Conservation (phyloP, 2,113 vertebrate species). For the Tichodroma muraria region DNA sequence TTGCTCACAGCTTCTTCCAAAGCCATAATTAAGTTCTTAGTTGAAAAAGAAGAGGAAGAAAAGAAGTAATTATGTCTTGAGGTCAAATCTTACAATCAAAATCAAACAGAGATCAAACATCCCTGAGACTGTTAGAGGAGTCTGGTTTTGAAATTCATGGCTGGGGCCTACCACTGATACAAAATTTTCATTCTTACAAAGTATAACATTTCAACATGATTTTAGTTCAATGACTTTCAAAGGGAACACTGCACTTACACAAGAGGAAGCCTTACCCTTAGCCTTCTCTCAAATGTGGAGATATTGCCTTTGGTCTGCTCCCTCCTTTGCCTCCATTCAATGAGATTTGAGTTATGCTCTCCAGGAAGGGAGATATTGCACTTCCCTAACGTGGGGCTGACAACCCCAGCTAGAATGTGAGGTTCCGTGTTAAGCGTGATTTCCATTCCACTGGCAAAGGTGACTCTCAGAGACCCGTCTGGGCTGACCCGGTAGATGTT, state of each 20-base stretch:
- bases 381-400: slow-evolving; percentile 90
- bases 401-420: slow-evolving; percentile 85
- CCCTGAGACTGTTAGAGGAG: not conserved
- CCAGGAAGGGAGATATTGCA: slow-evolving; percentile 96
- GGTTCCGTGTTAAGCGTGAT: slow-evolving; percentile 90
- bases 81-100: slow-evolving; percentile 24
- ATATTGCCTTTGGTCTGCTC: slow-evolving; percentile 94
- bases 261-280: slow-evolving; percentile 82
- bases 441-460: slow-evolving; percentile 96
- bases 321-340: slow-evolving; percentile 95
- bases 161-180: not conserved
- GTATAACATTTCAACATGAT: not conserved
- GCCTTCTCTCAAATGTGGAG: slow-evolving; percentile 90
- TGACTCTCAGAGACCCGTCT: slow-evolving; percentile 89
- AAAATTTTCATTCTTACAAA: slow-evolving; percentile 18
- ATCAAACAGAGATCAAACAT: slow-evolving; percentile 43
- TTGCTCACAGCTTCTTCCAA: slow-evolving; percentile 40
- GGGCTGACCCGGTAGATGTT: slow-evolving; percentile 92
- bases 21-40: slow-evolving; percentile 40
- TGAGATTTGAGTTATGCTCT: slow-evolving; percentile 91
- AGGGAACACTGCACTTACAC: slow-evolving; percentile 1
- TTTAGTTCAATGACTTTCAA: slow-evolving; percentile 23
- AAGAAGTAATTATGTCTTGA: slow-evolving; percentile 38
- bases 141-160: slow-evolving; percentile 33
- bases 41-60: slow-evolving; percentile 8